phyloP scores from a whole-genome alignment of 2,888 invertebrate species.

The Malacosoma neustria region DNA sequence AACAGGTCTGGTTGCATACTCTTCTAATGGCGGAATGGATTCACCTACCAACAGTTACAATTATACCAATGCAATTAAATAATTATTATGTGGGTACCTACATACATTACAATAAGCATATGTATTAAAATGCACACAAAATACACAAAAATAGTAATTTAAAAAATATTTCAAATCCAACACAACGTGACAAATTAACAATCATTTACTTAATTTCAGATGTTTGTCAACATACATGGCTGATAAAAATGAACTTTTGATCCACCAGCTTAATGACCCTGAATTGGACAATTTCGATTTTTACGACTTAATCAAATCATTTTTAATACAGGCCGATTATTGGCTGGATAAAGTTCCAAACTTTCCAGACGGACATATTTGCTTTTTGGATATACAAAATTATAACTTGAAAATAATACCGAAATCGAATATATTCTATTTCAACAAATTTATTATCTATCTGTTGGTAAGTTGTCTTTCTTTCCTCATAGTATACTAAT shows the following conservation, averaged over 20 bases:
- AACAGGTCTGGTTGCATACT: too few relatives aligned
- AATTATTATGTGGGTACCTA: too few relatives aligned
- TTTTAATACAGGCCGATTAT: slow-evolving; percentile 37
- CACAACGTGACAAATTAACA: too few relatives aligned
- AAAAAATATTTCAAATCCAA: too few relatives aligned
- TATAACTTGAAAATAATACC: slow-evolving; percentile 39
- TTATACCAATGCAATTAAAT: too few relatives aligned
- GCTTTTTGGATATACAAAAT: slow-evolving; percentile 44
- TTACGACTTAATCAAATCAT: slow-evolving; percentile 42
- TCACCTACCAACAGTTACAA: too few relatives aligned
- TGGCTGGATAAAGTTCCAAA: slow-evolving; percentile 32
- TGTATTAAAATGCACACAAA: too few relatives aligned
- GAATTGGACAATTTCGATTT: slow-evolving; percentile 39
- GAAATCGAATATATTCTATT: slow-evolving; percentile 45
- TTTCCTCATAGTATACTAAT: background rate
- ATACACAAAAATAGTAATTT: too few relatives aligned
- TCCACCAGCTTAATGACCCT: slow-evolving; percentile 41
- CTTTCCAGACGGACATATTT: slow-evolving; percentile 42
- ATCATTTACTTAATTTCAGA: slow-evolving; percentile 38
- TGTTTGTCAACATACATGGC: slow-evolving; percentile 28
- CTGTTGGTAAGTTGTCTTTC: slow-evolving; percentile 38
- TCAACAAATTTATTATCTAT: slow-evolving; percentile 44
- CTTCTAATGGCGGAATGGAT: too few relatives aligned
- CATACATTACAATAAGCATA: too few relatives aligned
- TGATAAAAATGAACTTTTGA: slow-evolving; percentile 37